Evolutionary conservation across 2,797 vertebrate species (phyloP).

Genomic region (Sebastes kiyomatsui): DNA sequence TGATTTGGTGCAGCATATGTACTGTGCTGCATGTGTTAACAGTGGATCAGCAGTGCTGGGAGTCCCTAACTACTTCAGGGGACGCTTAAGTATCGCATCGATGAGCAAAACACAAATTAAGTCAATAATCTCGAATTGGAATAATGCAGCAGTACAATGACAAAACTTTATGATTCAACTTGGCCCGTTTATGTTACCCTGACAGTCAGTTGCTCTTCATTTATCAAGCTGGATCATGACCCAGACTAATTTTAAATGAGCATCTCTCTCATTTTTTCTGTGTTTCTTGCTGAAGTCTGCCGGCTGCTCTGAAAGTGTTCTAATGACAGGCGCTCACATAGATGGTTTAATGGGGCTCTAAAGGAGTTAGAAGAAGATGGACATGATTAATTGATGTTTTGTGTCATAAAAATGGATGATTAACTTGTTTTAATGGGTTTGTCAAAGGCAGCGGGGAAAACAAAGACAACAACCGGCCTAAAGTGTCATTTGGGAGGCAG

Average conservation of each 20-base stretch:
- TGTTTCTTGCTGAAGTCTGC: constrained; percentile 15
- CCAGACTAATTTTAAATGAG: constrained; percentile 66
- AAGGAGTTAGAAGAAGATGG: constrained; percentile 40
- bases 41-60: not conserved
- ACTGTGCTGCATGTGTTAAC: not conserved
- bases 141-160: not conserved
- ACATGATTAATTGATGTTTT: constrained; percentile 67
- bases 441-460: constrained; percentile 7
- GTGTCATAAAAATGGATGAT: constrained; percentile 52
- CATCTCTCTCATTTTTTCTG: constrained; percentile 32
- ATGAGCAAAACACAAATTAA: constrained; percentile 12
- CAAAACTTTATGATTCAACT: not conserved
- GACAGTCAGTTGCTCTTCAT: constrained; percentile 21
- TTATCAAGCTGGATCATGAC: constrained; percentile 44
- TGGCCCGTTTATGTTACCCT: constrained; percentile 26
- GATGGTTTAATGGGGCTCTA: constrained; percentile 49
- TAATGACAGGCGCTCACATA: constrained; percentile 15
- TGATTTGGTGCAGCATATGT: not conserved
- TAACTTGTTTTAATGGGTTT: constrained; percentile 57
- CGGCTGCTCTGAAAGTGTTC: constrained; percentile 12
- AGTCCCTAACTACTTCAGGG: not conserved
- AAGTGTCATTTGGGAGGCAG: constrained; percentile 9
- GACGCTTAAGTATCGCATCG: not conserved
- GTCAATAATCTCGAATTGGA: constrained; percentile 11
- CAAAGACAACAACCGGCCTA: constrained; percentile 25